Percentiles rank a stretch among this genome's conserved stretches.
Conservation (phyloP, 2,797 vertebrate species). For the Gymnocypris eckloni region DNA sequence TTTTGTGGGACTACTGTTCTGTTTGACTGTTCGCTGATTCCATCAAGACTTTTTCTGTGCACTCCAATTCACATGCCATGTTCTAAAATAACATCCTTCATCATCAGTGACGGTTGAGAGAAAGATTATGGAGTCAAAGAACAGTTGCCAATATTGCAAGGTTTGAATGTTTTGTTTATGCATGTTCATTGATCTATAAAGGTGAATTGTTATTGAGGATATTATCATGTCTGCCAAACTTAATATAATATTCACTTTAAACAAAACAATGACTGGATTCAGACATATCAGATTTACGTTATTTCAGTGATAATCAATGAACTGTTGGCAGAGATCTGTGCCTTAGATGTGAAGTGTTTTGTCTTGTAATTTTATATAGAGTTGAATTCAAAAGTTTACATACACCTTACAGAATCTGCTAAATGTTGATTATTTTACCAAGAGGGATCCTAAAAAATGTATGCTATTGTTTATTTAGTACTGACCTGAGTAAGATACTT, state of each 20-base stretch:
- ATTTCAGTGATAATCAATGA: neutral
- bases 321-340: neutral
- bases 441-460: too few species aligned
- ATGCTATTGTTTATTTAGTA: too few species aligned
- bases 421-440: too few species aligned
- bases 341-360: neutral
- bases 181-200: neutral
- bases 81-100: constrained; percentile 9
- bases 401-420: too few species aligned
- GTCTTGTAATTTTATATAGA: neutral
- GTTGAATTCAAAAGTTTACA: too few species aligned
- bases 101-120: constrained; percentile 7
- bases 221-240: neutral
- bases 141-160: constrained; percentile 2
- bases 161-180: constrained; percentile 8
- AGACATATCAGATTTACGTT: neutral
- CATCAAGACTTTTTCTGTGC: neutral
- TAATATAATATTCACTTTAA: neutral
- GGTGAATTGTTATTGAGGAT: neutral
- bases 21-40: neutral
- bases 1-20: neutral
- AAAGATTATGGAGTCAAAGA: constrained; percentile 4
- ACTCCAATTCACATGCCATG: neutral
- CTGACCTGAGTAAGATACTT: too few species aligned
- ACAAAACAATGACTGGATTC: neutral